These are phyloP conservation scores for Prietella phreatophila DNA, from an alignment of 2,113 vertebrate genomes.

Conservation along the genomic window DNA sequence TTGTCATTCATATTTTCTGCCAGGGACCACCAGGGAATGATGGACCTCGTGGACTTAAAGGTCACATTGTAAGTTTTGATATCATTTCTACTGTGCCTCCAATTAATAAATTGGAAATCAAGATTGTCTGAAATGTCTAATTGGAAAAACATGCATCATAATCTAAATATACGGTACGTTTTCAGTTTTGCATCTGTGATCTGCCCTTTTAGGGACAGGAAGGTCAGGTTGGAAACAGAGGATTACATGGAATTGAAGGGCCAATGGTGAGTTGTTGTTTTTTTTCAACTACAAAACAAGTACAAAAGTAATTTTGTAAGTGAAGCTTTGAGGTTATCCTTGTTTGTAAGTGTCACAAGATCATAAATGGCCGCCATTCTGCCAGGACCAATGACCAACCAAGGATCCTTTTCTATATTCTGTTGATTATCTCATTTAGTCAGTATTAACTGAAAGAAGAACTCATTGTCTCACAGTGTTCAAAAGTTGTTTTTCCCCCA, in stretches of 20 bases:
- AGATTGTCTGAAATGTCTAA: neutral
- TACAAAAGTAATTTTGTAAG: neutral
- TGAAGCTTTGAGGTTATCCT: neutral
- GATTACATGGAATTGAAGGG: constrained; percentile 72
- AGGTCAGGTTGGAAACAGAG: constrained; percentile 67
- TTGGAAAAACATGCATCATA: neutral
- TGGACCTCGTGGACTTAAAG: constrained; percentile 72
- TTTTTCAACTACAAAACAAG: neutral
- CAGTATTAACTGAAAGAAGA: neutral
- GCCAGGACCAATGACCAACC: neutral
- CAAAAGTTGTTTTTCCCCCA: neutral
- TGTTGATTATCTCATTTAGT: neutral
- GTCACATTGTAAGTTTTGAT: constrained; percentile 68
- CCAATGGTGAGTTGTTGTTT: constrained; percentile 65
- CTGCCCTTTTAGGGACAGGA: constrained; percentile 64
- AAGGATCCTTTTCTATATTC: neutral
- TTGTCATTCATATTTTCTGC: constrained; percentile 22
- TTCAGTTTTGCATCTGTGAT: neutral
- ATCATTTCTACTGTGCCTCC: neutral
- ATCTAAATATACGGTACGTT: neutral
- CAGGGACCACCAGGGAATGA: constrained; percentile 72
- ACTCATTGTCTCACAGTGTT: neutral
- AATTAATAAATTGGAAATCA: neutral
- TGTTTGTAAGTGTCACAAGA: neutral
- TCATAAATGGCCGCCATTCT: neutral